Evolutionary conservation across 2,888 invertebrate species (phyloP), one percentile per base, ranked within the genome.

Genomic region (Neelides folsomi): DNA sequence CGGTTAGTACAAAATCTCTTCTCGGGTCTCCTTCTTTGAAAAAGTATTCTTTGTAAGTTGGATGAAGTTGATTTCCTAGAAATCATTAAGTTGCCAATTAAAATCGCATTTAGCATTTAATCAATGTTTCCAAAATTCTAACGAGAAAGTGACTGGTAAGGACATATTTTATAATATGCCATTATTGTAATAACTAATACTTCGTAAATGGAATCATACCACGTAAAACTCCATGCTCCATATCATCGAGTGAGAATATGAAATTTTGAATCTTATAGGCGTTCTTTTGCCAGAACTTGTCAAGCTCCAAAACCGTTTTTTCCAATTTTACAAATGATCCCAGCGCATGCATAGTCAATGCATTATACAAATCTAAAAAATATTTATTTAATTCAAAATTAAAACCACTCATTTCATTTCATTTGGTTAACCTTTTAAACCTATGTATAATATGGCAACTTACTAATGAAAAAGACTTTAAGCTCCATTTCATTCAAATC

Each of bases 181-280:
- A 13, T n/a, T 16, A 13, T 16, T 40, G n/a, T 40, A 40, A 40
- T 40, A n/a, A 13, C 40, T 13, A 40, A 40, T 9, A 13, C 13
- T 7, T 6, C 15, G 6, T 40, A n/a, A 16, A n/a, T 40, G n/a
- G n/a, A 13, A 40, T 40, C 8, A 7, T 56, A 70, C 70, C 67
- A 65, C 71, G 65, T 1, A 72, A 60, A 36, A 72, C 65, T 8
- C 72, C 72, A 61, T 72, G 72, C 58, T 71, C 71, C n/a, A 72
- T 70, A 52, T 71, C 70, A 61, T 72, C 71, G 37, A 71, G 60
- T n/a, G 67, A 67, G 62, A 66, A 70, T 5, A 66, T 57, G 43
- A 62, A 59, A 1, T 65, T 66, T 7, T 68, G 70, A 48, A 72
- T 68, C 37, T 65, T 63, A 62, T 72, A 72, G 5, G 67, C 67